Percentiles rank a stretch among this genome's conserved stretches.
Evolutionary conservation across 2,888 invertebrate species (phyloP).

Genomic region (Steromphala cineraria): DNA sequence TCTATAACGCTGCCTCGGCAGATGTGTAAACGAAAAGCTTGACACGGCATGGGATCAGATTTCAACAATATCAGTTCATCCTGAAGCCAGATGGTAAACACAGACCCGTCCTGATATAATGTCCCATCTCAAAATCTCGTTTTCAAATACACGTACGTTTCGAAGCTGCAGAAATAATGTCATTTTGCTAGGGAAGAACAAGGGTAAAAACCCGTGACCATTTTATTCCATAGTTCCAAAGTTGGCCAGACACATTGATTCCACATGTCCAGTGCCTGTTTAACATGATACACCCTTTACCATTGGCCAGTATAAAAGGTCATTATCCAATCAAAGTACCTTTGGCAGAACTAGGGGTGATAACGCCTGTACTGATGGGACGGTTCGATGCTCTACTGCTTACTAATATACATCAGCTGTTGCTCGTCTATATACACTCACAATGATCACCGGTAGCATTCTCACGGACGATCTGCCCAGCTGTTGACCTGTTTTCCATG

Average conservation of each 20-base stretch:
- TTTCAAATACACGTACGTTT: no score
- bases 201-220: no score
- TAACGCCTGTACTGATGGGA: not conserved
- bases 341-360: not conserved
- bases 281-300: not conserved
- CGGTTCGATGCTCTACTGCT: not conserved
- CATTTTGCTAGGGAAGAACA: no score
- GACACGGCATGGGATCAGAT: no score
- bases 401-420: not conserved
- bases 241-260: not conserved
- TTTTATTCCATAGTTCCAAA: no score
- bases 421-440: not conserved
- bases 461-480: not conserved
- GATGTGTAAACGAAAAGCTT: no score
- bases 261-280: not conserved
- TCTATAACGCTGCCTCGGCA: no score
- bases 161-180: no score
- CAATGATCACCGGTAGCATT: not conserved
- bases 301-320: not conserved
- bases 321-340: slow-evolving; percentile 9
- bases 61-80: no score
- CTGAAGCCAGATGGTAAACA: no score
- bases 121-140: no score
- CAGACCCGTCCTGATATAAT: no score
- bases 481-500: not conserved